Base-by-base conservation (phyloP, 2,113 vertebrate species). In the human region DNA sequence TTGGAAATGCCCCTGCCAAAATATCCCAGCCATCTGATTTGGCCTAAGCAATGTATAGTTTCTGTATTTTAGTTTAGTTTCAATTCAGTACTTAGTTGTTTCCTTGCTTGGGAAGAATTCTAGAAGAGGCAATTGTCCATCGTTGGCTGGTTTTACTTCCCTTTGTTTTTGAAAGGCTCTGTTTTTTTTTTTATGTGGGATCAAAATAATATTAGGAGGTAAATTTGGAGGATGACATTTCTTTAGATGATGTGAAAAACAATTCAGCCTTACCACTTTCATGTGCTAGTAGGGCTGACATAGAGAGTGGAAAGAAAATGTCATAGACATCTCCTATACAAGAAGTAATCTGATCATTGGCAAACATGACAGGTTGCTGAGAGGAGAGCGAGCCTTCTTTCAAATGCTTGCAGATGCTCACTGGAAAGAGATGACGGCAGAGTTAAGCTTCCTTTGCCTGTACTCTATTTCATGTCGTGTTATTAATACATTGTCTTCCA, bases 31-130 rank as follows among this genome's bases (percentile, higher is more conserved):
- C 4, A 13, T 50, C 10, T 57, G 2, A 57, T 35, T 25, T 61
- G 73, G 27, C 23, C 25, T 4, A 23, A 55, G 9, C 13, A 59
- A 66, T 57, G 57, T 23, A 80, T 23, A 40, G 4, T 43, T 68
- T 83, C 22, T 16, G 61, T 11, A 9, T 64, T 96, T 81, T 25
- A 30, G 35, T 93, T 93, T 68, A n/a, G 11, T 89, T 57, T n/a
- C 8, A 55, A 1, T 81, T 96, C 14, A 30, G 27, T 14, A 43
- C 52, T 40, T 86, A 17, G 1, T 75, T 70, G 43, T 25, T 32
- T 91, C 7, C 43, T 90, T 72, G 48, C 50, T 86, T 57, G 23
- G 8, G 40, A 27, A 93, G 57, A 55, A 64, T 55, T 13, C 7
- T 40, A n/a, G 32, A 20, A 12, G 16, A 43, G 20, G 25, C 13